phyloP scores from a whole-genome alignment of 2,113 vertebrate genomes.

The Apaloderma vittatum region DNA sequence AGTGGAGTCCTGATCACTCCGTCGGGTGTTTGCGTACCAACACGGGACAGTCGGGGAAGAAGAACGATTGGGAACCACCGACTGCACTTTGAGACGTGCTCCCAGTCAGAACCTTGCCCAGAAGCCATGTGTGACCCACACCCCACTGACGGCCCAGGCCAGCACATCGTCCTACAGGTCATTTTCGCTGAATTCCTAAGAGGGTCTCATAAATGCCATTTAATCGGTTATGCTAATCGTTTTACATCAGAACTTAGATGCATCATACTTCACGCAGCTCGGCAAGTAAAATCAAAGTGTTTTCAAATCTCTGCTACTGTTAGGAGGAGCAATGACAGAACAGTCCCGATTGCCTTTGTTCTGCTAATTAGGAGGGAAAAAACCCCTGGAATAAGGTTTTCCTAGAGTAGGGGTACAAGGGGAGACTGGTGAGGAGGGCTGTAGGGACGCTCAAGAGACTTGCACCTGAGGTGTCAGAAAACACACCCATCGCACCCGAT shows the following conservation, averaged over 20 bases:
- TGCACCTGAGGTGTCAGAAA: no score
- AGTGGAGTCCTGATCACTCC: not conserved
- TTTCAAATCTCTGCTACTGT: not conserved
- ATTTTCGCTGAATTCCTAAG: not conserved
- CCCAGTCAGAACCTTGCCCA: not conserved
- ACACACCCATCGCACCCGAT: no score
- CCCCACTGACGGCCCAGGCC: not conserved
- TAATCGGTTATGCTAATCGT: not conserved
- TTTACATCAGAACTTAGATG: not conserved
- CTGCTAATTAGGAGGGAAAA: slow-evolving; percentile 18
- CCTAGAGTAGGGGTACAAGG: not conserved
- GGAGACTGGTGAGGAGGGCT: no score
- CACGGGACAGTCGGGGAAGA: not conserved
- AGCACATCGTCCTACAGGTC: not conserved
- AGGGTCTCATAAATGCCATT: not conserved
- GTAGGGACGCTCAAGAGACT: no score
- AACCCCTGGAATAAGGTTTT: not conserved
- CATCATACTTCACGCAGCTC: not conserved
- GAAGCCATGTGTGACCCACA: not conserved
- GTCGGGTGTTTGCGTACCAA: not conserved
- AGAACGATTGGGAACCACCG: not conserved
- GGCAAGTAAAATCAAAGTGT: not conserved
- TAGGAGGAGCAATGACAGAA: not conserved
- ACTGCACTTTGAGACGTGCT: not conserved
- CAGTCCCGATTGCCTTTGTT: not conserved